Percentiles rank a stretch among this genome's conserved stretches.
These are phyloP conservation scores for Ptychadena robeensis DNA, from an alignment of 2,797 vertebrate genomes.

Conservation along the genomic window DNA sequence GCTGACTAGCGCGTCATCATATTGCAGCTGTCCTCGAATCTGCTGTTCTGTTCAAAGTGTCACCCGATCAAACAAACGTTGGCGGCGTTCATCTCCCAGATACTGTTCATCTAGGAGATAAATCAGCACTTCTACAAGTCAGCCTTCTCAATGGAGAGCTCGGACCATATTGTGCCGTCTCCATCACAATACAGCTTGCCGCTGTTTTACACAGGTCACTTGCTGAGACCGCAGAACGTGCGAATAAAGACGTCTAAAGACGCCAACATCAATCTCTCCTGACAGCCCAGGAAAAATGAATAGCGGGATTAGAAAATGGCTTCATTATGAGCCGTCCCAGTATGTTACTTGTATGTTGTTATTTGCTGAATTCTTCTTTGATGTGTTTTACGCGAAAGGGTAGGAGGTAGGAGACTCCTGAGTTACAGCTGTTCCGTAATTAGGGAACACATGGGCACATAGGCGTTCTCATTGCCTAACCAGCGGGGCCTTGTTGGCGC, in stretches of 20 bases:
- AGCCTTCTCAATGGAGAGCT: background rate
- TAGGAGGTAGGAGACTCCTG: constrained; percentile 8
- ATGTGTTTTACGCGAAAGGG: constrained; percentile 18
- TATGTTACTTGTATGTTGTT: constrained; percentile 24
- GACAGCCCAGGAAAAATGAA: constrained; percentile 47
- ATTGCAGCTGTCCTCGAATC: constrained; percentile 44
- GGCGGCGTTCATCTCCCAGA: constrained; percentile 60
- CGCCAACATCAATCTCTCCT: constrained; percentile 39
- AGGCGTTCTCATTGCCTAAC: background rate
- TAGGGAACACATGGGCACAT: constrained; percentile 35
- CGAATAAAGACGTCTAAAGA: constrained; percentile 49
- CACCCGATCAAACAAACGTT: constrained; percentile 58
- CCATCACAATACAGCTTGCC: constrained; percentile 31
- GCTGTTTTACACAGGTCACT: constrained; percentile 50
- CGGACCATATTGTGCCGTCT: constrained; percentile 43
- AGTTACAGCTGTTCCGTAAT: constrained; percentile 47
- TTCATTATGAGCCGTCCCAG: constrained; percentile 47
- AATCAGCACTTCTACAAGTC: constrained; percentile 62
- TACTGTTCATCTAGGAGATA: constrained; percentile 61
- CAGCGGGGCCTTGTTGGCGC: constrained; percentile 31
- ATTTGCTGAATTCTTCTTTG: constrained; percentile 31
- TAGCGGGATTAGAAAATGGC: constrained; percentile 42
- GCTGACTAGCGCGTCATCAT: constrained; percentile 25
- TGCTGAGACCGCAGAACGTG: constrained; percentile 47
- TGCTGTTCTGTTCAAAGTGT: constrained; percentile 52